These are phyloP conservation scores for Oreochromis aureus DNA, from an alignment of 2,113 vertebrate genomes.

Conservation along the genomic window DNA sequence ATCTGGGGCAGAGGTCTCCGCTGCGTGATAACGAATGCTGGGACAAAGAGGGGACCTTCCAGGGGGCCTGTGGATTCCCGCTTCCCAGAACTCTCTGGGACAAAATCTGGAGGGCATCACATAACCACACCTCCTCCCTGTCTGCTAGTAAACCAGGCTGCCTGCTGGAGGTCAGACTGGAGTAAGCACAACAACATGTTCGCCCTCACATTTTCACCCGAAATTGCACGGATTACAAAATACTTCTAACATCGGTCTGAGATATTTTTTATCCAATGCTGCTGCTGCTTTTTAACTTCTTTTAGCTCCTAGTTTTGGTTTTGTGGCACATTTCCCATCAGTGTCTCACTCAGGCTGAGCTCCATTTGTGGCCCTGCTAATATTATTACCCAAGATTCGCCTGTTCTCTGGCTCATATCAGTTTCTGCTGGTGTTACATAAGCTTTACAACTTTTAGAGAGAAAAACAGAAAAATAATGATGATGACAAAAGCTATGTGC, in stretches of 20 bases:
- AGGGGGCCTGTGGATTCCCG: background rate
- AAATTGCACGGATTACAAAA: background rate
- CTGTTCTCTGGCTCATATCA: background rate
- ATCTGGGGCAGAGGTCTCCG: background rate
- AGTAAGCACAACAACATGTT: background rate
- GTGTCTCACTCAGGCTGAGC: background rate
- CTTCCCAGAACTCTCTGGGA: background rate
- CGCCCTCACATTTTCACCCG: rapidly evolving
- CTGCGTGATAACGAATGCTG: background rate
- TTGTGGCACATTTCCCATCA: background rate
- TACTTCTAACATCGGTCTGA: background rate
- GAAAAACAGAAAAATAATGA: background rate
- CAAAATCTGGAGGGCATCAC: background rate
- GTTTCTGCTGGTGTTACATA: background rate
- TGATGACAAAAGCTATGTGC: background rate
- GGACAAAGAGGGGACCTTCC: background rate
- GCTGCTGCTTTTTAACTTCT: background rate
- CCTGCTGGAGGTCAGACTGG: background rate
- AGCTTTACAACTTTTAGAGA: background rate
- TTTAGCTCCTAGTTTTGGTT: background rate
- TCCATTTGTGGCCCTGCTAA: rapidly evolving
- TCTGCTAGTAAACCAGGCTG: background rate
- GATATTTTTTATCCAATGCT: background rate
- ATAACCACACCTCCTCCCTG: background rate
- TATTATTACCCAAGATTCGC: rapidly evolving